Conservation (phyloP, 2,797 vertebrate genomes). For the Squalus acanthias region DNA sequence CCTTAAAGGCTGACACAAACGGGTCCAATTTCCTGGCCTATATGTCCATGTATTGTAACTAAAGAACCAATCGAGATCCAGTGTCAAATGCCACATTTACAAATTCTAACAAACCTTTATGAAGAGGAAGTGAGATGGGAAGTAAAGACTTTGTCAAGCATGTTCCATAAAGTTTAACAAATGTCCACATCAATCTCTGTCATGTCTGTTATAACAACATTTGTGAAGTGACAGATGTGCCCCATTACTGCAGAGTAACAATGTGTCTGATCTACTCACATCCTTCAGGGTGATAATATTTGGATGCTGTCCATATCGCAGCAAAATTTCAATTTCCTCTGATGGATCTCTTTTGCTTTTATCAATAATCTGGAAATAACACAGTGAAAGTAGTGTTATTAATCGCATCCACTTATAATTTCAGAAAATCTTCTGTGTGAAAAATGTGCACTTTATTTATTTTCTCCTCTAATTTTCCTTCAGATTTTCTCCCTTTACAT, state of each 20-base stretch:
- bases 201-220: slow-evolving; percentile 7
- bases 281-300: slow-evolving; percentile 93
- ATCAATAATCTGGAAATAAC: slow-evolving; percentile 77
- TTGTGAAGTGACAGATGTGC: too few relatives aligned
- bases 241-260: slow-evolving; percentile 32
- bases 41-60: background rate
- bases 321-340: slow-evolving; percentile 93
- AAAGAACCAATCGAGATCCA: background rate
- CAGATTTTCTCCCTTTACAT: background rate
- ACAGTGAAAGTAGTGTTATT: background rate
- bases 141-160: background rate
- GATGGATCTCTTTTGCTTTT: slow-evolving; percentile 82
- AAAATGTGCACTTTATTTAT: background rate
- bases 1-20: too few relatives aligned
- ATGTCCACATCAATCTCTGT: slow-evolving; percentile 45
- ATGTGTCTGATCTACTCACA: slow-evolving; percentile 60
- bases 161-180: slow-evolving; percentile 19
- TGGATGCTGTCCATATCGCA: slow-evolving; percentile 90
- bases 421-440: background rate
- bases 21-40: too few relatives aligned
- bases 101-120: background rate
- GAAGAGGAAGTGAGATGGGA: background rate
- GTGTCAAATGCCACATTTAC: background rate
- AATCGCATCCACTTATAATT: background rate
- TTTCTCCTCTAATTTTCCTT: background rate